These are phyloP conservation scores for Clavelina lepadiformis DNA, from an alignment of 23 tunicate genomes.

Conservation along the genomic window DNA sequence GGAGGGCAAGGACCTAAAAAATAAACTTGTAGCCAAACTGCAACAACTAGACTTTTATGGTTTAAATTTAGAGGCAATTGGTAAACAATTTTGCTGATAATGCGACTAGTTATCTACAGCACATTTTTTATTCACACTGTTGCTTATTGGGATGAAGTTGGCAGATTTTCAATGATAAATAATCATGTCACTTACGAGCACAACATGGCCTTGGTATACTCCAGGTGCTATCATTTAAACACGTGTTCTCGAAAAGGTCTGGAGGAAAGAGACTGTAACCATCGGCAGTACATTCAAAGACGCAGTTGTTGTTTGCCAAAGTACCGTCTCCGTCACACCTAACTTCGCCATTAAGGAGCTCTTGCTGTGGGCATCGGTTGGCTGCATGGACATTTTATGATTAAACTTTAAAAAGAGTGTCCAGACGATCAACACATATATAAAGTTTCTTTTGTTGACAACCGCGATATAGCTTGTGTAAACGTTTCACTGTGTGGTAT, in stretches of 20 bases:
- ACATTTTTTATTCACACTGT: too few relatives aligned
- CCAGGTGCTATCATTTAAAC: conserved; percentile 43
- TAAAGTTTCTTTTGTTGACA: too few relatives aligned
- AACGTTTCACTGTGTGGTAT: too few relatives aligned
- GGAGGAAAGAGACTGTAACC: conserved; percentile 45
- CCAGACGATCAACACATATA: too few relatives aligned
- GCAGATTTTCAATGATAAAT: not conserved
- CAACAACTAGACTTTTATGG: too few relatives aligned
- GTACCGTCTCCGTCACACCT: not conserved
- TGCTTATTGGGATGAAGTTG: too few relatives aligned
- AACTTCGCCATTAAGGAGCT: conserved; percentile 17
- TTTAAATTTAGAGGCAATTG: too few relatives aligned
- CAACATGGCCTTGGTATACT: conserved; percentile 53
- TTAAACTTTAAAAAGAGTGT: too few relatives aligned
- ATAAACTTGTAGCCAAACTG: not conserved
- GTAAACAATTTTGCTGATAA: too few relatives aligned
- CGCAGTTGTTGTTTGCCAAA: conserved; percentile 6
- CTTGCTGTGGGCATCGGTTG: conserved; percentile 7
- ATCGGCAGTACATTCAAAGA: conserved; percentile 15
- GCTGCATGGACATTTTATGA: too few relatives aligned
- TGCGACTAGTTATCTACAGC: too few relatives aligned
- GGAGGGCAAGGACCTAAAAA: conserved; percentile 68
- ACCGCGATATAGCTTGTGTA: too few relatives aligned
- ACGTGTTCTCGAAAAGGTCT: conserved; percentile 24
- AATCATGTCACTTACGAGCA: conserved; percentile 16